Evolutionary conservation across 2,113 vertebrate species (phyloP), one percentile per base, ranked within the genome.

Genomic region (Capreolus pygargus): DNA sequence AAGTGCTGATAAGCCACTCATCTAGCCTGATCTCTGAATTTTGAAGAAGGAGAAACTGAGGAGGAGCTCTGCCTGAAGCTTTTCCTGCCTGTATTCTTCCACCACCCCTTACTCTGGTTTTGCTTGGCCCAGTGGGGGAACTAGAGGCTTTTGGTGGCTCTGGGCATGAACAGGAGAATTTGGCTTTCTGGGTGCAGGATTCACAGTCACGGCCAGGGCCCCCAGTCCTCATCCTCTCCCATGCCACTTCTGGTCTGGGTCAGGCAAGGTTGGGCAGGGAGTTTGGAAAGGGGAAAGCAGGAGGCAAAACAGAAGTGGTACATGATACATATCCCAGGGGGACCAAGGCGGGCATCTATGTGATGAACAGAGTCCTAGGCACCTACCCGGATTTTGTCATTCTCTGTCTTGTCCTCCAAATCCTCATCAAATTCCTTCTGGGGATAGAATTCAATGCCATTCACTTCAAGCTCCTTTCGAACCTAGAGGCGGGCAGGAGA

Each of bases 371-470:
- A n/a, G 27, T 16, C 58, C 45, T 13, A 1, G 4, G 17, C 61
- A 97, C 99, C 96, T 98, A 99, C 99, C 99, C 99, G 99, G 98
- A 99, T 99, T 98, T 99, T 99, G 99, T 99, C 99, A 0, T 99
- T 99, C 97, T 99, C 99, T 28, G 99, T 99, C 98, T 99, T 99
- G 98, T 99, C 99, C 95, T 99, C 99, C 99, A 99, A 98, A 98
- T 99, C 99, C 33, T 99, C 99, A 95, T 99, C 99, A 87, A 99
- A 99, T 97, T 99, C 99, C 97, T 99, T 99, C 98, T 99, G 99
- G 8, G 99, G 99, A 93, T 99, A 99, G 98, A 99, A 99, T 96
- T 99, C 99, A 2, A 99, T 99, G 55, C 99, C 99, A 2, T 99
- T 98, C 81, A 99, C 98, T 98, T 99, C 99, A 86, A 99, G 98